Percentiles rank a stretch among this genome's conserved stretches.
Evolutionary conservation across 2,797 vertebrate species (phyloP).

Genomic region (Sebastes trivittatus): DNA sequence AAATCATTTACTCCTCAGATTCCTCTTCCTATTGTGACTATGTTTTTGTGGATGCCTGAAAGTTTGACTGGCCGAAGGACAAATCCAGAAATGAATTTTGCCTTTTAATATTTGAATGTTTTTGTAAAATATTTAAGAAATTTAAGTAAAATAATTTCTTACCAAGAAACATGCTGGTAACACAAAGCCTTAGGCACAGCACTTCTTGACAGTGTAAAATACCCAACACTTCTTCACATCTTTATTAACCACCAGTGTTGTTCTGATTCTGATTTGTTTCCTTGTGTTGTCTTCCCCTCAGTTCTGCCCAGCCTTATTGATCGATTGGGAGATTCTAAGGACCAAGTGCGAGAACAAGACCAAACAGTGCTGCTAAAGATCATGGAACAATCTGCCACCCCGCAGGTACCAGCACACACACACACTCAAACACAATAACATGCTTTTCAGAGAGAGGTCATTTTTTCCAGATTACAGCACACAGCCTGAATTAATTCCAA

Average conservation of each 20-base stretch:
- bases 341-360: slow-evolving; percentile 96
- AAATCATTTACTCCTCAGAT: background rate
- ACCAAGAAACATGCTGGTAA: background rate
- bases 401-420: slow-evolving; percentile 85
- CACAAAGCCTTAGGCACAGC: background rate
- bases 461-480: background rate
- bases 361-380: slow-evolving; percentile 95
- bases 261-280: background rate
- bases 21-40: background rate
- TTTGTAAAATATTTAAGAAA: background rate
- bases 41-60: background rate
- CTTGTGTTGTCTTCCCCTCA: slow-evolving; percentile 48
- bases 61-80: background rate
- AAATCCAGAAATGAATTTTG: background rate
- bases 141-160: background rate
- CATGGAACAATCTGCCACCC: slow-evolving; percentile 93
- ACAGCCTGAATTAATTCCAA: background rate
- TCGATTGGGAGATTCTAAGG: slow-evolving; percentile 95
- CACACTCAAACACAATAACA: background rate
- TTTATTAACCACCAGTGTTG: no score
- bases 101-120: background rate
- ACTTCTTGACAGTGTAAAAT: background rate
- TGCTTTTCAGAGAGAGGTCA: background rate
- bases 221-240: background rate
- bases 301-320: slow-evolving; percentile 96